Evolutionary conservation across 2,113 vertebrate genomes (phyloP).

Genomic region (Dipodomys spectabilis): DNA sequence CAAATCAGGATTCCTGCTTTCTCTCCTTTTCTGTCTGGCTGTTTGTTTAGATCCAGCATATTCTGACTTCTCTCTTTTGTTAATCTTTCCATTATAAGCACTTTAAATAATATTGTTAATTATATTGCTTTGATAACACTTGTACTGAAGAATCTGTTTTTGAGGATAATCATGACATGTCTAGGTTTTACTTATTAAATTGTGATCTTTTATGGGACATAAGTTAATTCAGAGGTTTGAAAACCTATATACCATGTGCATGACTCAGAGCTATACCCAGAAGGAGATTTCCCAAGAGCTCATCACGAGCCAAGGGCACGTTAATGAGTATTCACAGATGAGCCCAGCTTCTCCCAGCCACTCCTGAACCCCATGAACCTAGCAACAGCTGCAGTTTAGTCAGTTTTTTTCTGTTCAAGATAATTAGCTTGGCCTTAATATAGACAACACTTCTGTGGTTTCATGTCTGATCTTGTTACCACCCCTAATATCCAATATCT

Average conservation of each 20-base stretch:
- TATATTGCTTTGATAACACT: neutral
- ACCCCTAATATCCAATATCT: neutral
- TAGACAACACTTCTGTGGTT: neutral
- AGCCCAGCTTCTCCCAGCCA: no score
- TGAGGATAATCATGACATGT: neutral
- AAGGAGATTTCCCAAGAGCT: conserved; percentile 12
- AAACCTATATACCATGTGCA: neutral
- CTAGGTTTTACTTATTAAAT: neutral
- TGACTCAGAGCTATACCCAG: neutral
- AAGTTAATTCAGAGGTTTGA: neutral
- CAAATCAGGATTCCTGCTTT: neutral
- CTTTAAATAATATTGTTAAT: neutral
- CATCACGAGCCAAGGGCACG: neutral
- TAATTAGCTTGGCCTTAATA: neutral
- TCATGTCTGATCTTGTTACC: neutral
- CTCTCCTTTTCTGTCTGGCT: neutral
- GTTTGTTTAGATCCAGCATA: neutral
- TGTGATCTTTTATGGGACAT: neutral
- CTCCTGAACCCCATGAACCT: neutral
- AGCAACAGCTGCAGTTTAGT: neutral
- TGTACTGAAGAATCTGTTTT: neutral
- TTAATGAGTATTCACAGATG: neutral
- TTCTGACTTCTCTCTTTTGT: neutral
- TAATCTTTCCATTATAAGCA: neutral
- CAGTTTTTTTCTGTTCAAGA: conserved; percentile 35